Evolutionary conservation across 2,888 invertebrate species (phyloP).

Genomic region (Nezara viridula): DNA sequence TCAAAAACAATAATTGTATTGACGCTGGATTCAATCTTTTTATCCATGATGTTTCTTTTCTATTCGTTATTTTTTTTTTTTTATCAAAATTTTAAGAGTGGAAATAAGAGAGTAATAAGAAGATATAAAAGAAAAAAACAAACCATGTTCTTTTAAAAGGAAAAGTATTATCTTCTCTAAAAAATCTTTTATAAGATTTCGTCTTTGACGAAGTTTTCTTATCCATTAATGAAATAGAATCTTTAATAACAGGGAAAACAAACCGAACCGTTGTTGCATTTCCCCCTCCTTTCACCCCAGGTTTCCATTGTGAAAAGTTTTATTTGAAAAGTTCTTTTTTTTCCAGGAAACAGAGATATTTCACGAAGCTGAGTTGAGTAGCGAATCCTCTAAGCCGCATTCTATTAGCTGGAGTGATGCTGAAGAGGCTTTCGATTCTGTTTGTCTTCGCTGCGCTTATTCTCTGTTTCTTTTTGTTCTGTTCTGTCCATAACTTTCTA

Average conservation of each 20-base stretch:
- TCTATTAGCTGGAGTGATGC: slow-evolving; percentile 1
- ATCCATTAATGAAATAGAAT: slow-evolving; percentile 32
- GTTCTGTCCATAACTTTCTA: too few species aligned
- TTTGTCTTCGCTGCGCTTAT: not conserved
- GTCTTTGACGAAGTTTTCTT: not conserved
- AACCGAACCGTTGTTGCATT: not conserved
- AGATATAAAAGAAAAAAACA: not conserved
- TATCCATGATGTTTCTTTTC: not conserved
- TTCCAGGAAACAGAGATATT: not conserved
- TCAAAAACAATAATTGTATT: too few species aligned
- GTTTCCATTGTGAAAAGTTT: not conserved
- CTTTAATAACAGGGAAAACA: not conserved
- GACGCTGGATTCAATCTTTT: not conserved
- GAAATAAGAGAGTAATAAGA: not conserved
- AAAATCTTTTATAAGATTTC: slow-evolving; percentile 26
- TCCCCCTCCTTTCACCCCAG: not conserved
- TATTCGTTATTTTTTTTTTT: too few species aligned
- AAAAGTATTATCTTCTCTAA: not conserved
- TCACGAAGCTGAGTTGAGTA: not conserved
- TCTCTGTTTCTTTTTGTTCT: too few species aligned
- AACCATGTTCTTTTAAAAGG: not conserved
- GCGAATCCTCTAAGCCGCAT: not conserved
- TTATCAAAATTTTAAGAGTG: too few species aligned
- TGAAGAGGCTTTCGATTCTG: not conserved
- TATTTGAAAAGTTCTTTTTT: slow-evolving; percentile 30